Conservation (phyloP, 1,140 invertebrate genomes). For the Anastrepha ludens region DNA sequence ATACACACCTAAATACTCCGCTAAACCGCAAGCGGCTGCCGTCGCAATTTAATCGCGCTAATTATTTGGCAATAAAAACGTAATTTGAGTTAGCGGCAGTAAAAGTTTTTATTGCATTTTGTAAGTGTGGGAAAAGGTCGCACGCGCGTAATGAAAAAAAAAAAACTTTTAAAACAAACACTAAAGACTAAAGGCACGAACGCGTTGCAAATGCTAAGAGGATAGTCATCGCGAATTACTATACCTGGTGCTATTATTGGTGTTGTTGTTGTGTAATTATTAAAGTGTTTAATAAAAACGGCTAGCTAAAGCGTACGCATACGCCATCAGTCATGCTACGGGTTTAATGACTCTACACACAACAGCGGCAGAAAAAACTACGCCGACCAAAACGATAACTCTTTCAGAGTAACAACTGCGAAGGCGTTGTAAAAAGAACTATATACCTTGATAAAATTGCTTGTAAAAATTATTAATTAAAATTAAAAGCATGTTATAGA, state of each 20-base stretch:
- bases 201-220: not conserved
- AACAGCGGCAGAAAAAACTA: not conserved
- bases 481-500: conserved; percentile 28
- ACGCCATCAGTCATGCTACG: not conserved
- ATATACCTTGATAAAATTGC: conserved; percentile 32
- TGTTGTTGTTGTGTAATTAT: conserved; percentile 30
- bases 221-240: not conserved
- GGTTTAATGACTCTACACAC: conserved; percentile 11
- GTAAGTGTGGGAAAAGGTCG: not conserved
- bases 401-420: conserved; percentile 9
- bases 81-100: conserved; percentile 70
- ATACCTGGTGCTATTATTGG: not conserved
- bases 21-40: conserved; percentile 75
- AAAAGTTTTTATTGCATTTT: conserved; percentile 66
- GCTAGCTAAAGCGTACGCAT: conserved; percentile 27
- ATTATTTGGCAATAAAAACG: conserved; percentile 72
- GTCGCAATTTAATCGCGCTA: conserved; percentile 69
- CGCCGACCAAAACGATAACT: not conserved
- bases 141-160: not conserved
- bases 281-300: not conserved
- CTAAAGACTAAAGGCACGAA: conserved; percentile 1
- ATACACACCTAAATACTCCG: conserved; percentile 58
- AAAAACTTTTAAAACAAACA: conserved; percentile 1
- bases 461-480: conserved; percentile 43
- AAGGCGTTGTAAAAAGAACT: conserved; percentile 40